A percentile compares a stretch with the other conserved stretches of the same genome.
Evolutionary conservation across 2,797 vertebrate species (phyloP).

Genomic region (Sebastiscus tertius): DNA sequence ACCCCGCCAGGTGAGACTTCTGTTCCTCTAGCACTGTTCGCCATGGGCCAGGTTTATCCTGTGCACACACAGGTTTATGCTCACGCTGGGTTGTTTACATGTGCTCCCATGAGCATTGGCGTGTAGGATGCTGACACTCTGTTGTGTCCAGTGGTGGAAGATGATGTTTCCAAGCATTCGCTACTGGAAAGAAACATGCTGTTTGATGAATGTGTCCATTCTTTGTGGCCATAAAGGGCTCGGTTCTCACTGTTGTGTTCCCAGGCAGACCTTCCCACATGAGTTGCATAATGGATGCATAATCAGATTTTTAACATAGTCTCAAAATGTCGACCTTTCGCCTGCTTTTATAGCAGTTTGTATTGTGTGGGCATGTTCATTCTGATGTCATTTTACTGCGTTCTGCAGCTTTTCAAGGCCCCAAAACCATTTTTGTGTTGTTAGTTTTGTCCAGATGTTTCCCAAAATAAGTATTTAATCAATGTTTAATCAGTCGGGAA

Average conservation of each 20-base stretch:
- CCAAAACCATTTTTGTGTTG: neutral
- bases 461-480: neutral
- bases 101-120: constrained; percentile 28
- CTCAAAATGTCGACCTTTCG: constrained; percentile 59
- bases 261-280: constrained; percentile 69
- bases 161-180: constrained; percentile 48
- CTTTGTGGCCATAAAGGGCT: constrained; percentile 55
- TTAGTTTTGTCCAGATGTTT: neutral
- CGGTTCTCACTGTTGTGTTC: constrained; percentile 53
- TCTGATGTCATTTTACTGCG: constrained; percentile 13
- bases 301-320: constrained; percentile 69
- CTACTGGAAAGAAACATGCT: constrained; percentile 47
- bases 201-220: constrained; percentile 69
- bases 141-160: constrained; percentile 42
- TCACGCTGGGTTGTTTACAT: constrained; percentile 20
- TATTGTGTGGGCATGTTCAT: constrained; percentile 30
- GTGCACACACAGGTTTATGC: neutral
- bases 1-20: constrained; percentile 91
- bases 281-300: constrained; percentile 61
- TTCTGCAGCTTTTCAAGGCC: neutral
- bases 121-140: constrained; percentile 47
- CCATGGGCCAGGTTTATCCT: neutral
- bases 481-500: neutral
- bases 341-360: constrained; percentile 48
- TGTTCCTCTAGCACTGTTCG: neutral